A percentile compares a stretch with the other conserved stretches of the same genome.
phyloP scores from a whole-genome alignment of 2,797 vertebrate species.

The Anableps anableps region DNA sequence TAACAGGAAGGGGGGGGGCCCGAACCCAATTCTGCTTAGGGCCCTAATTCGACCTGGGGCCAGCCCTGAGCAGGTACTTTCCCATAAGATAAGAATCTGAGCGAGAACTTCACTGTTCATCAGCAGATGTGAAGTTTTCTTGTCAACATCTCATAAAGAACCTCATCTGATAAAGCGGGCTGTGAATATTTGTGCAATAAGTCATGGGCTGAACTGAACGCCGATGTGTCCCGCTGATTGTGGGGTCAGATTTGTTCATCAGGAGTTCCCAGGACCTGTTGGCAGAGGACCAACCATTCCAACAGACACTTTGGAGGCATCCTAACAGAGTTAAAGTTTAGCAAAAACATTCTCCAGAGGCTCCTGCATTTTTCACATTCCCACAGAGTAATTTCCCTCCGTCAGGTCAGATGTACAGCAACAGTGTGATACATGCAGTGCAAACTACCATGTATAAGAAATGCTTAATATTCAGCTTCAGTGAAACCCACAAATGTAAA shows the following conservation, averaged over 20 bases:
- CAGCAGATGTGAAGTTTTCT: not conserved
- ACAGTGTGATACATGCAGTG: not conserved
- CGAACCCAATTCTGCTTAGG: too few species aligned
- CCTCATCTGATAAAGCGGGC: not conserved
- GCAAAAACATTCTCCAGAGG: not conserved
- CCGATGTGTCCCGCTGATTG: not conserved
- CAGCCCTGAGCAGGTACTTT: not conserved
- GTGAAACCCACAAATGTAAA: not conserved
- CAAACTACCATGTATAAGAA: not conserved
- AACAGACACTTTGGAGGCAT: not conserved
- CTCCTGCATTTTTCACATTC: not conserved
- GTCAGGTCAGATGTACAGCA: not conserved
- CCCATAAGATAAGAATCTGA: not conserved
- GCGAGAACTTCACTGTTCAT: not conserved
- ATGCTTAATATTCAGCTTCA: not conserved
- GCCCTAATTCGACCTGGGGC: too few species aligned
- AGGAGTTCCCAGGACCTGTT: not conserved
- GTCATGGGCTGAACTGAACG: not conserved
- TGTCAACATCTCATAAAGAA: not conserved
- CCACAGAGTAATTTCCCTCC: not conserved
- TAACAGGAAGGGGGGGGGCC: too few species aligned
- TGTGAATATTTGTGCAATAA: not conserved
- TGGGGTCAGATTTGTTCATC: not conserved
- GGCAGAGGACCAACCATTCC: not conserved
- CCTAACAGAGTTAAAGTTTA: not conserved